Base-by-base conservation (phyloP, 2,113 vertebrate species). In the Oenanthe oenanthe region DNA sequence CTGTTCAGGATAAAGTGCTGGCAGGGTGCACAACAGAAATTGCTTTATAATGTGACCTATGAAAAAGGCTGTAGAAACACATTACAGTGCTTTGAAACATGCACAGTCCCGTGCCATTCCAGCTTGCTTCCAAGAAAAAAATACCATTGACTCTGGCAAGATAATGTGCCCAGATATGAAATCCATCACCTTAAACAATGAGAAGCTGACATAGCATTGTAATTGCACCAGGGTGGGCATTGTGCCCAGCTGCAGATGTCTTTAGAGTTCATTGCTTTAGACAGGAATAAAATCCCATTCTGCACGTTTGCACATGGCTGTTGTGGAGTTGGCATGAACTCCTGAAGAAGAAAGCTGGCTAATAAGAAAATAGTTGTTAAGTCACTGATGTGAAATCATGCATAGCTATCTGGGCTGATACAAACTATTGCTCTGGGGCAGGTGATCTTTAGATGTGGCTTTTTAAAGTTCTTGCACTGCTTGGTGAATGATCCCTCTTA, bases 121-220 rank as follows among this genome's bases (percentile, higher is more conserved):
- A 82, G 10, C 56, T 87, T 85, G 78, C 89, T 95, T 94, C 96
- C 90, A 92, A 91, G 86, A 92, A 93, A 95, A 85, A 96, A 97
- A 76, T 68, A 83, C 71, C 74, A 40, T 79, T 61, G 42, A 62
- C 86, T 96, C 22, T 62, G 92, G 71, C 54, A 74, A 88, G 88
- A 84, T 81, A 79, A 68, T 26, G 17, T 92, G 89, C 73, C 93
- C 66, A 67, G 65, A 77, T 95, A 92, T 80, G 80, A 94, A 97
- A 97, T 95, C 60, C 67, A 80, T 95, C 87, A 89, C 92, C 77
- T 88, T 70, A 76, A 92, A 82, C 93, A 90, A 94, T 92, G 92
- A 96, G 92, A 94, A 94, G 82, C 61, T 95, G 97, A 85, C 91
- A 89, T 89, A 80, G 85, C 65, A 34, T 93, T 94, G 75, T 95